A percentile compares a stretch with the other conserved stretches of the same genome.
These are phyloP conservation scores for Pollachius pollachius DNA, from an alignment of 2,113 vertebrate species.

Conservation along the genomic window DNA sequence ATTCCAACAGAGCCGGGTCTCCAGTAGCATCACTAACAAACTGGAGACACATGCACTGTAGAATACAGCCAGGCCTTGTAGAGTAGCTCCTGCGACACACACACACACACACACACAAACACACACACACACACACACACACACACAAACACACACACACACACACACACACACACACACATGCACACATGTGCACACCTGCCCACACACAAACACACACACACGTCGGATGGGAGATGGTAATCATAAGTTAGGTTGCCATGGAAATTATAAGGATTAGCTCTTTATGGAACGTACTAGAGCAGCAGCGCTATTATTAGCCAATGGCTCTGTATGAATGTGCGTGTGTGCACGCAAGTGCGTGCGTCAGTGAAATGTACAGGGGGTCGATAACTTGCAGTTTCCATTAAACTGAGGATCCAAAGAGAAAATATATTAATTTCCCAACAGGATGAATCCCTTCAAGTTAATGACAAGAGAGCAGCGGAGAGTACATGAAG, in stretches of 20 bases:
- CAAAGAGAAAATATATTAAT: conserved; percentile 28
- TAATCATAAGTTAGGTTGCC: conserved; percentile 13
- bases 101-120: conserved; percentile 10
- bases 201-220: neutral
- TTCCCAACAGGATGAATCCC: conserved; percentile 20
- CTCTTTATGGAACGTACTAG: neutral
- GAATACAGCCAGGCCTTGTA: conserved; percentile 91
- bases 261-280: conserved; percentile 10
- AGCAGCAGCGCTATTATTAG: neutral
- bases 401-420: conserved; percentile 17
- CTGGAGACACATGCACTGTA: conserved; percentile 99
- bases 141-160: conserved; percentile 18
- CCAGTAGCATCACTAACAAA: conserved; percentile 88
- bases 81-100: conserved; percentile 22
- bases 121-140: conserved; percentile 18
- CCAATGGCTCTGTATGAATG: neutral
- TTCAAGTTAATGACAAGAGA: conserved; percentile 12
- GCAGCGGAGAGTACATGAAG: conserved; percentile 19
- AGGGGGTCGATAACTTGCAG: conserved; percentile 10
- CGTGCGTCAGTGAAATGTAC: neutral
- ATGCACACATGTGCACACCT: neutral
- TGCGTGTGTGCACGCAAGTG: neutral
- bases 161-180: neutral
- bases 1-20: conserved; percentile 98
- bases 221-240: neutral